Conservation (phyloP, 2,113 vertebrate genomes). For the Cyprinodon brontotheroides region DNA sequence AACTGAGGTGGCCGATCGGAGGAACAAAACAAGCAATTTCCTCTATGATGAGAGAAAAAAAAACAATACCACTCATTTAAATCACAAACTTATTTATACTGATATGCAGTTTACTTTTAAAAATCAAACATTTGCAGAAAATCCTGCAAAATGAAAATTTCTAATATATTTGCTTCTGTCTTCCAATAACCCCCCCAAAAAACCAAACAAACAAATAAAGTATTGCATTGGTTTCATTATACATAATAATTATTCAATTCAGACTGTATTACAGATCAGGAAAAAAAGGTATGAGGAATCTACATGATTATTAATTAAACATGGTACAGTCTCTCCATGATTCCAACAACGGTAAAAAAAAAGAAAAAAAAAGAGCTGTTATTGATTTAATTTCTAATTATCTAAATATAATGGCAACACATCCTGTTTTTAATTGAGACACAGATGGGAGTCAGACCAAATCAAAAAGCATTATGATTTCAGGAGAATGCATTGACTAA, state of each 20-base stretch:
- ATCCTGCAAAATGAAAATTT: background rate
- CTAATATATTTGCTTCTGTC: background rate
- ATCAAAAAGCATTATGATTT: background rate
- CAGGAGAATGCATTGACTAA: background rate
- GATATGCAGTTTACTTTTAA: background rate
- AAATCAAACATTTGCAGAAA: background rate
- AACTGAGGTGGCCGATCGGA: conserved; percentile 68
- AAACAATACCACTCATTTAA: conserved; percentile 43
- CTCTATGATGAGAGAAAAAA: conserved; percentile 58
- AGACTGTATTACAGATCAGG: background rate
- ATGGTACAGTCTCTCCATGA: background rate
- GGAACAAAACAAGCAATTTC: conserved; percentile 62
- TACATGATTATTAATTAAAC: too few species aligned
- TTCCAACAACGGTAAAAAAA: background rate
- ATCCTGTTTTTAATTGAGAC: background rate
- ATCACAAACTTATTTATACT: conserved; percentile 6
- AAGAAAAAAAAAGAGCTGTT: background rate
- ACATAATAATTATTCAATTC: background rate
- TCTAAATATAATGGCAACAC: background rate
- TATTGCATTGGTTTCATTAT: background rate
- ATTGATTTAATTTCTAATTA: background rate
- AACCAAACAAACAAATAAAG: background rate
- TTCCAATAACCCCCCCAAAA: background rate
- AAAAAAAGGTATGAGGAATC: too few species aligned
- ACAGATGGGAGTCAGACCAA: background rate